Percentiles rank a stretch among this genome's conserved stretches.
Evolutionary conservation across 2,888 invertebrate genomes (phyloP).

Genomic region (Sminthurides aquaticus): DNA sequence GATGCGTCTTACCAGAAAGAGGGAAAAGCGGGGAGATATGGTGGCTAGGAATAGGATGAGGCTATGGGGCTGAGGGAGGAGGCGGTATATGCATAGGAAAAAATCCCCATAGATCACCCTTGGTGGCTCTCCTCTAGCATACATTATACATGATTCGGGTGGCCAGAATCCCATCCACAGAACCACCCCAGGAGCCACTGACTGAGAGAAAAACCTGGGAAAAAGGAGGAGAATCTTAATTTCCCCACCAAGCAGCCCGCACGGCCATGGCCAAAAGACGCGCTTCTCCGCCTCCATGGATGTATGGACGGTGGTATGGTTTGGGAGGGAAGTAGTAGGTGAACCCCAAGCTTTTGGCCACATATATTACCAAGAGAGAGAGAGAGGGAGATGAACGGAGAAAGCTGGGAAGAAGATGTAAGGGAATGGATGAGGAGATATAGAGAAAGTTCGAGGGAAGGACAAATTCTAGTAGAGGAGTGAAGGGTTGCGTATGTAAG

Average conservation of each 20-base stretch:
- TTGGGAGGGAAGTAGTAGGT: conserved; percentile 8
- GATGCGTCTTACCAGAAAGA: conserved; percentile 3
- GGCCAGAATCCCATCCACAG: conserved; percentile 1
- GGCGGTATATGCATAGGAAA: conserved; percentile 1
- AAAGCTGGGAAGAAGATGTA: too few species aligned
- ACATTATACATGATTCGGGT: conserved; percentile 7
- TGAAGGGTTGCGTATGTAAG: too few species aligned
- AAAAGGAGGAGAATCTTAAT: conserved; percentile 10
- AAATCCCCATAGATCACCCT: conserved; percentile 6
- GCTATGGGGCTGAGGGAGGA: too few species aligned
- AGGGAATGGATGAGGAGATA: too few species aligned
- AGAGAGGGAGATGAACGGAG: too few species aligned
- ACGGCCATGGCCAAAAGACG: conserved; percentile 3
- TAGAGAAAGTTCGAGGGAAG: too few species aligned
- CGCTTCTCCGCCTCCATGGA: neutral
- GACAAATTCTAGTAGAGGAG: too few species aligned
- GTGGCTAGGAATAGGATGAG: neutral
- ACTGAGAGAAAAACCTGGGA: conserved; percentile 1
- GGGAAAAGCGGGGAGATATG: neutral
- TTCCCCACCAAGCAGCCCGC: conserved; percentile 4
- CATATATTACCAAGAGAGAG: conserved; percentile 2
- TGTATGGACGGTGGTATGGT: neutral
- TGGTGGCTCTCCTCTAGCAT: neutral
- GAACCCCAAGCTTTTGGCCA: conserved; percentile 6
- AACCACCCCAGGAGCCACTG: neutral